These are phyloP conservation scores for Marmota monax DNA, from an alignment of 2,113 vertebrate species.

Conservation along the genomic window DNA sequence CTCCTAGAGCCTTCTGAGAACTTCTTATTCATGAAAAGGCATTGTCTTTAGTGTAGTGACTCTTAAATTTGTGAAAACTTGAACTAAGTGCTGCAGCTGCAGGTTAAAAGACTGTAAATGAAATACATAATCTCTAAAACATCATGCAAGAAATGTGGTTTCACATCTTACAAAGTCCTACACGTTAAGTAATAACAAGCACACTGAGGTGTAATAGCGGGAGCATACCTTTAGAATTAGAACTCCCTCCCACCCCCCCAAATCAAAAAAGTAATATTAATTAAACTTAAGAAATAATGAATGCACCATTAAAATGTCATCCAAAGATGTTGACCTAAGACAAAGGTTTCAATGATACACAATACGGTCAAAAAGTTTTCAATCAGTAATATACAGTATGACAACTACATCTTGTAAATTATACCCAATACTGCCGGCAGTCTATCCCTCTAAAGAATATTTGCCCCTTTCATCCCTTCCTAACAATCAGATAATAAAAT, in stretches of 20 bases:
- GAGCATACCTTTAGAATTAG: slow-evolving; percentile 89
- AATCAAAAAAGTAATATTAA: slow-evolving; percentile 91
- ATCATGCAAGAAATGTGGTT: slow-evolving; percentile 91
- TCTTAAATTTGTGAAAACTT: slow-evolving; percentile 87
- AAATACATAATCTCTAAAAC: slow-evolving; percentile 88
- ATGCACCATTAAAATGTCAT: slow-evolving; percentile 95
- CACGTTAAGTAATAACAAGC: slow-evolving; percentile 90
- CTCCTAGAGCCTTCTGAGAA: slow-evolving; percentile 90
- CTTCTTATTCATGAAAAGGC: slow-evolving; percentile 87
- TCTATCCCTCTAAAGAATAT: slow-evolving; percentile 99
- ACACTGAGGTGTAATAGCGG: slow-evolving; percentile 89
- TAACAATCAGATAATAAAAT: slow-evolving; percentile 98
- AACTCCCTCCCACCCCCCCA: slow-evolving; percentile 87
- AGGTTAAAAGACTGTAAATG: slow-evolving; percentile 89
- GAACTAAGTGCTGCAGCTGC: slow-evolving; percentile 88
- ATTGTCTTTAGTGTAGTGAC: slow-evolving; percentile 87
- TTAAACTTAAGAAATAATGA: slow-evolving; percentile 94
- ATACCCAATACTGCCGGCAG: slow-evolving; percentile 99
- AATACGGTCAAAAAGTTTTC: slow-evolving; percentile 95
- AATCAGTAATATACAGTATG: slow-evolving; percentile 99
- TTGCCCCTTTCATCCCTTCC: slow-evolving; percentile 98
- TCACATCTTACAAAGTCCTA: slow-evolving; percentile 91
- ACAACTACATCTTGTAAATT: slow-evolving; percentile 99
- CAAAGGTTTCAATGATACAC: slow-evolving; percentile 95
- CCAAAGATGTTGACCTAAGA: slow-evolving; percentile 94